phyloP scores from a whole-genome alignment of 2,797 vertebrate genomes.

The Eurystomus glaucurus region DNA sequence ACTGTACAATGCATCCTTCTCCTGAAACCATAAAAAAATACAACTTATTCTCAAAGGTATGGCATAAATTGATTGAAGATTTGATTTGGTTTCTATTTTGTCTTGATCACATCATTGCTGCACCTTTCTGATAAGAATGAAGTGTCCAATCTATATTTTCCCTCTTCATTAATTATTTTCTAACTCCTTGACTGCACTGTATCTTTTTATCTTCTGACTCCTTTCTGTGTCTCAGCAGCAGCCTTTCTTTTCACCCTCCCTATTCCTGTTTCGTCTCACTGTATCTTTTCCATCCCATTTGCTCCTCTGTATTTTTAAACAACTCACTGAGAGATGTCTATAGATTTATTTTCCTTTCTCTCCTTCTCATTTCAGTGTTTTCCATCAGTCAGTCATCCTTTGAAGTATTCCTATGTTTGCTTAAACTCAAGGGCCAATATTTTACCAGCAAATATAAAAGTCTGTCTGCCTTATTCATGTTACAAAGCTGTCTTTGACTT shows the following conservation, averaged over 20 bases:
- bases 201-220: background rate
- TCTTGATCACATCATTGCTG: background rate
- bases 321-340: background rate
- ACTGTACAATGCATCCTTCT: background rate
- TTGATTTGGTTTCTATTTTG: background rate
- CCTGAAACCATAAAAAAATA: background rate
- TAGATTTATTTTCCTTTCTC: background rate
- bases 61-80: background rate
- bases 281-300: background rate
- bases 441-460: background rate
- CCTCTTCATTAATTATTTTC: background rate
- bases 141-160: background rate
- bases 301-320: background rate
- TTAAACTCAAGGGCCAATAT: constrained; percentile 23
- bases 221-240: background rate
- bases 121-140: background rate
- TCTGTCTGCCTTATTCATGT: background rate
- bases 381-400: background rate
- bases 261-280: background rate
- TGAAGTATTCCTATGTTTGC: constrained; percentile 7
- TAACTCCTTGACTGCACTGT: background rate
- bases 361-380: background rate
- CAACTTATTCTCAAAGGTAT: background rate
- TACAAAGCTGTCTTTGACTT: constrained; percentile 26
- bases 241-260: background rate